Base-by-base conservation (phyloP, 2,888 invertebrate species). In the Xestia rhomboidea region DNA sequence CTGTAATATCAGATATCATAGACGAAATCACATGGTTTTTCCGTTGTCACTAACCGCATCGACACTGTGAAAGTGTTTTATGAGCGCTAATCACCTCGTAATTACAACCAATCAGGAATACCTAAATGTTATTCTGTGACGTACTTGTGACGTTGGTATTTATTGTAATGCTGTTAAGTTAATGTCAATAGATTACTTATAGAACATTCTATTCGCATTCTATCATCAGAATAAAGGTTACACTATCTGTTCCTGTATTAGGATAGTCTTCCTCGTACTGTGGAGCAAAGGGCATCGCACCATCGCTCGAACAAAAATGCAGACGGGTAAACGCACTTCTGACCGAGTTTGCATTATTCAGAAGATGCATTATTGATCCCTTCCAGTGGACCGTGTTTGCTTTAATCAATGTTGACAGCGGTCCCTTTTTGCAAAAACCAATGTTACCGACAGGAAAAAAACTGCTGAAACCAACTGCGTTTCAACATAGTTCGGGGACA, bases 271-370 rank as follows among this genome's bases (percentile, higher is more conserved):
- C 64, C 54, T 73, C 63, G 8, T 68, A 79, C 76, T 82, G 79
- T 91, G 91, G 93, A 92, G 90, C 91, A 94, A 91, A 93, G 94
- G 92, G 92, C 93, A 93, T 91, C 81, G 94, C 71, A 90, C 93
- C 90, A 85, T 73, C 87, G 87, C 79, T 82, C 83, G 86, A 73
- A 85, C 79, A 88, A 90, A 92, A 90, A 94, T 93, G 92, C 95
- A 95, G 95, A 94, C 95, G 91, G 95, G 95, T 95, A 94, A 95
- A 95, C 84, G 95, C 89, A 92, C 95, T 93, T 85, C 81, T 87
- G 86, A 85, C 86, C 82, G 81, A 84, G 27, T 84, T 88, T 95
- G 91, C 90, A 93, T 95, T 92, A 95, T 96, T 93, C 93, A 95
- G 86, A 76, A 87, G 90, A 89, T 93, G 93, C 93, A 94, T 93